Percentiles rank a stretch among this genome's conserved stretches.
phyloP scores from a whole-genome alignment of 1,140 invertebrate species.

The Drosophila saltans region DNA sequence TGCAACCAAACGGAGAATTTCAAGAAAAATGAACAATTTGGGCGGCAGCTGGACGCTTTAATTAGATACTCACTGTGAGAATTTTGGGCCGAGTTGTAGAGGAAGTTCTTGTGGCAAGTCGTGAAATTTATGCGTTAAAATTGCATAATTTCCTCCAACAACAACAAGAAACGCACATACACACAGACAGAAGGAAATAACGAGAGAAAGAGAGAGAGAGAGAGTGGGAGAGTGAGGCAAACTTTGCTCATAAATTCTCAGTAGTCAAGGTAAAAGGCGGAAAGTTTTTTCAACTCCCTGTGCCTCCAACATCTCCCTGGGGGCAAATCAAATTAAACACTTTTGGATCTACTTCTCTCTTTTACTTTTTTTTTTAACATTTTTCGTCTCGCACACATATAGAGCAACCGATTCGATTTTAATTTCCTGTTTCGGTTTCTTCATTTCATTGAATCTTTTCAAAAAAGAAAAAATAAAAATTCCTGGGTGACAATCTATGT shows the following conservation, averaged over 20 bases:
- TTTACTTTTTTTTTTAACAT: not conserved
- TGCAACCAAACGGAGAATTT: slow-evolving; percentile 20
- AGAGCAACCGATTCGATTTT: slow-evolving; percentile 60
- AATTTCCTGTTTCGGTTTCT: slow-evolving; percentile 72
- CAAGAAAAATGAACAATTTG: slow-evolving; percentile 6
- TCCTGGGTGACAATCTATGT: slow-evolving; percentile 51
- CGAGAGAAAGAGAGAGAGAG: not conserved
- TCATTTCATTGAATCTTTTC: slow-evolving; percentile 44
- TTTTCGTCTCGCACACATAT: slow-evolving; percentile 19
- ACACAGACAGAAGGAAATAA: slow-evolving; percentile 31
- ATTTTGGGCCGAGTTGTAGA: slow-evolving; percentile 29
- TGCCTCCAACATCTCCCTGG: slow-evolving; percentile 23
- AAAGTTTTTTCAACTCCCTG: slow-evolving; percentile 61
- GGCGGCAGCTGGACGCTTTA: slow-evolving; percentile 70
- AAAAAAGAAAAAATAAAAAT: slow-evolving; percentile 25
- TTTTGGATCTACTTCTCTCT: slow-evolving; percentile 37
- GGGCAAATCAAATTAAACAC: slow-evolving; percentile 72
- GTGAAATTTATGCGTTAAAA: slow-evolving; percentile 78
- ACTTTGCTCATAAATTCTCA: slow-evolving; percentile 74
- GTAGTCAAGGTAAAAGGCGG: slow-evolving; percentile 73
- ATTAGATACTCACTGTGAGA: slow-evolving; percentile 63
- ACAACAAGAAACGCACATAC: slow-evolving; percentile 22
- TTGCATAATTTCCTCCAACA: slow-evolving; percentile 70
- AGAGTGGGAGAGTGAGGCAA: slow-evolving; percentile 7
- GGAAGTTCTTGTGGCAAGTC: slow-evolving; percentile 45